Evolutionary conservation across 2,797 vertebrate genomes (phyloP).

Genomic region (Lepilemur ruficaudatus): DNA sequence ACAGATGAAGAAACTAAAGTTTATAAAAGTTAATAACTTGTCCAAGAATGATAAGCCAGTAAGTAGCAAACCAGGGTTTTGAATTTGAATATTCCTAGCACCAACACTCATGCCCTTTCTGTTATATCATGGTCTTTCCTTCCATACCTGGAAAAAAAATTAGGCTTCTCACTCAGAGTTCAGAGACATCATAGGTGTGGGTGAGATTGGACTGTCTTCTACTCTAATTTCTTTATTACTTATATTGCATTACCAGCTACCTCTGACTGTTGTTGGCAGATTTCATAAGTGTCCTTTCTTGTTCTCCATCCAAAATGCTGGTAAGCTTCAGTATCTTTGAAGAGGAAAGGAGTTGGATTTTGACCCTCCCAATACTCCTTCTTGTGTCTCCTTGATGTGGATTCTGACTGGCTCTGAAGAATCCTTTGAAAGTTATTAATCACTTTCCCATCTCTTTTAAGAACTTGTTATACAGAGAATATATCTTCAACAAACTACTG

Average conservation of each 20-base stretch:
- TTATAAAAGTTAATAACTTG: slow-evolving; percentile 36
- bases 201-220: neutral
- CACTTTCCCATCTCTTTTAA: neutral
- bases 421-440: slow-evolving; percentile 1
- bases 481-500: neutral
- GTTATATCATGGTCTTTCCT: neutral
- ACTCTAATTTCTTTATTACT: neutral
- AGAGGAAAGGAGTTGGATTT: neutral
- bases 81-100: slow-evolving; percentile 6
- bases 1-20: slow-evolving; percentile 11
- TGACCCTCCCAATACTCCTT: neutral
- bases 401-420: neutral
- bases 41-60: neutral
- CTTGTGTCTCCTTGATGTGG: neutral
- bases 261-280: neutral
- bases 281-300: neutral
- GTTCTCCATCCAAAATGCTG: neutral
- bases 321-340: slow-evolving; percentile 34
- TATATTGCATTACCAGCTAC: neutral
- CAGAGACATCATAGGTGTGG: neutral
- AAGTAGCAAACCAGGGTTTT: slow-evolving; percentile 7
- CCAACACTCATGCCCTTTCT: neutral
- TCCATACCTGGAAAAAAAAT: neutral
- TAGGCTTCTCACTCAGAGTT: slow-evolving; percentile 10
- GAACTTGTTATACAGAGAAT: neutral